Percentiles rank a stretch among this genome's conserved stretches.
Conservation (phyloP, 2,888 invertebrate species). For the Siphlonurus alternatus region DNA sequence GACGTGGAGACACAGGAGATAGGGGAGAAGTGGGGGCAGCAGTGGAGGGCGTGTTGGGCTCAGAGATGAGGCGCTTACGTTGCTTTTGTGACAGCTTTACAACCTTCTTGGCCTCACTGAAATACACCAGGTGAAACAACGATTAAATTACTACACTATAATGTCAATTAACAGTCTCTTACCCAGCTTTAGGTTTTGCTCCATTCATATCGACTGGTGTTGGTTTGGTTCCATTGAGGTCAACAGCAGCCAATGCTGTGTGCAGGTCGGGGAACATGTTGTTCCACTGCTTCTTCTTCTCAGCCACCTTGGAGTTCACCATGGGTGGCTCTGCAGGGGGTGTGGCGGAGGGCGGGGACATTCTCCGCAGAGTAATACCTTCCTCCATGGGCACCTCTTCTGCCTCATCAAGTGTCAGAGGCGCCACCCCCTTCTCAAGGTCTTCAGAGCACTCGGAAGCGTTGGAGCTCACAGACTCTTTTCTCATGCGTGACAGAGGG, state of each 20-base stretch:
- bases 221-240: not conserved
- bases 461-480: slow-evolving; percentile 8
- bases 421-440: slow-evolving; percentile 9
- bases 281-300: not conserved
- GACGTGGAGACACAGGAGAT: not conserved
- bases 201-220: too few relatives aligned
- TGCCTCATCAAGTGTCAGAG: slow-evolving; percentile 9
- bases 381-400: slow-evolving; percentile 1
- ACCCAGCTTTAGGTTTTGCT: too few relatives aligned
- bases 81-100: slow-evolving; percentile 45
- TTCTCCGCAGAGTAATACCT: not conserved
- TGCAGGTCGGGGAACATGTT: not conserved
- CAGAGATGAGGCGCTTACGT: slow-evolving; percentile 37
- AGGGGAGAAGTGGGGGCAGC: not conserved
- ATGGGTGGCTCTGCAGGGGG: not conserved
- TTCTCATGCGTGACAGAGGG: not conserved
- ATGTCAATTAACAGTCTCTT: too few relatives aligned
- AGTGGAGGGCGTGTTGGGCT: not conserved
- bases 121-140: not conserved
- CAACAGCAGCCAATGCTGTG: not conserved
- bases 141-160: too few relatives aligned
- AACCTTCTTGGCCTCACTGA: slow-evolving; percentile 17
- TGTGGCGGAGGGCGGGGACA: not conserved
- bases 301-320: not conserved
- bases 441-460: slow-evolving; percentile 11